These are phyloP conservation scores for Spizaetus ornatus DNA, from an alignment of 2,113 vertebrate species.

Conservation along the genomic window DNA sequence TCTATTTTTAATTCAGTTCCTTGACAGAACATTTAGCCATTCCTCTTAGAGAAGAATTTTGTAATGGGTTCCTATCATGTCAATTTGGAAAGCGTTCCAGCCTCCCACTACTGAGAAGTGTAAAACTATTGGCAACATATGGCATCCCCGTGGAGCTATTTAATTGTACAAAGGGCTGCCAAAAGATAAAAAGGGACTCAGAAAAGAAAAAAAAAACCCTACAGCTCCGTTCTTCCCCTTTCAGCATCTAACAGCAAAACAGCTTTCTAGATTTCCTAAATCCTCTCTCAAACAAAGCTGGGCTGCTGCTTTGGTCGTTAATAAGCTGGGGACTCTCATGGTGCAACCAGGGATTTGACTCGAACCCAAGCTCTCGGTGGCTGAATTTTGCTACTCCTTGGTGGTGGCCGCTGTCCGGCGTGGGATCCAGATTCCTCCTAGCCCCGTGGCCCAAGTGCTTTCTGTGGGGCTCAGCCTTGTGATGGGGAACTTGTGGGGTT, in stretches of 20 bases:
- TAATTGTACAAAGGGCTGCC: conserved; percentile 69
- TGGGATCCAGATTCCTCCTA: background rate
- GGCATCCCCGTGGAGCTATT: conserved; percentile 70
- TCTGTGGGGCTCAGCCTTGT: background rate
- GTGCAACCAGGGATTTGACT: background rate
- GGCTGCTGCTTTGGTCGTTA: background rate
- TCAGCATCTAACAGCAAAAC: conserved; percentile 47
- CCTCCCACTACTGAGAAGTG: conserved; percentile 69
- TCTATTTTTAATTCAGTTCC: conserved; percentile 70
- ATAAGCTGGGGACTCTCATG: background rate
- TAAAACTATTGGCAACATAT: conserved; percentile 73
- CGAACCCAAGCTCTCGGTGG: background rate
- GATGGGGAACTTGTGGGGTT: background rate
- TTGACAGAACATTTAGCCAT: conserved; percentile 64
- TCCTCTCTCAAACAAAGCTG: conserved; percentile 17
- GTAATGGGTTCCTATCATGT: conserved; percentile 72
- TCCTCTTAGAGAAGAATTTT: conserved; percentile 64
- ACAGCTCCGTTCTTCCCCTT: conserved; percentile 31
- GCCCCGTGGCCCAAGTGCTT: background rate
- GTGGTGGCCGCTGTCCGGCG: rapidly evolving
- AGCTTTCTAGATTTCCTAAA: conserved; percentile 55
- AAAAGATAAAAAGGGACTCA: conserved; percentile 61
- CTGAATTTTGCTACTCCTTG: background rate
- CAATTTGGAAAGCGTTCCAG: conserved; percentile 68
- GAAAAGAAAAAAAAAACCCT: background rate